Evolutionary conservation across 2,888 invertebrate genomes (phyloP), one percentile per base, ranked within the genome.

Genomic region (Harpalus rubripes): DNA sequence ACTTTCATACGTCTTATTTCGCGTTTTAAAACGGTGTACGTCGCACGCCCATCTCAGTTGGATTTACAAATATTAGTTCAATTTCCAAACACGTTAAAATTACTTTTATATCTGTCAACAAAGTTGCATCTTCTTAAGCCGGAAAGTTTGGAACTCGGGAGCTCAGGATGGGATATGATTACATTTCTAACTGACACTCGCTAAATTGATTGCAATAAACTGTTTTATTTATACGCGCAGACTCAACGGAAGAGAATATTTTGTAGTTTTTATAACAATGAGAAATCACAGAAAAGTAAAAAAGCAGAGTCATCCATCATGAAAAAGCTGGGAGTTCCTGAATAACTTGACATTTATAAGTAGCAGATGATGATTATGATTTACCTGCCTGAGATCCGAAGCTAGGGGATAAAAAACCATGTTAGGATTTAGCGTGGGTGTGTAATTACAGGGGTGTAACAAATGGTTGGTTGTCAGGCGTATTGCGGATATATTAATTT

Each of bases 11-110:
- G 65, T 65, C 65, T 81, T 65, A 81, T 81, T 81, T 65, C 65
- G 52, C 44, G 63, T 81, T 81, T 81, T 81, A 81, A 81, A 81
- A 81, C 44, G 16, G 80, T 22, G 41, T 44, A 16, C 72, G 16
- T 44, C 52, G 22, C 10, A 8, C 15, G 39, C 72, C 72, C 68
- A 44, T 52, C 44, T 6, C 44, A 39, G 22, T 56, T 32, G 80
- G 80, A 80, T 80, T 80, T 80, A 80, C 80, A 80, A 61, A 80
- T 80, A 80, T 80, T 80, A 80, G 80, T 80, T 80, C 80, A 80
- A 80, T 80, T 80, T 80, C 41, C 59, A 80, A 80, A 80, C 80
- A 80, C 59, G 81, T 65, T 81, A 65, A 65, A 81, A 81, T 81
- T 63, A 81, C 61, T 81, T 81, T 81, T 65, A 81, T 63, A 81